Evolutionary conservation across 2,888 invertebrate species (phyloP), one percentile per base, ranked within the genome.

Genomic region (Perizoma affinitatum): DNA sequence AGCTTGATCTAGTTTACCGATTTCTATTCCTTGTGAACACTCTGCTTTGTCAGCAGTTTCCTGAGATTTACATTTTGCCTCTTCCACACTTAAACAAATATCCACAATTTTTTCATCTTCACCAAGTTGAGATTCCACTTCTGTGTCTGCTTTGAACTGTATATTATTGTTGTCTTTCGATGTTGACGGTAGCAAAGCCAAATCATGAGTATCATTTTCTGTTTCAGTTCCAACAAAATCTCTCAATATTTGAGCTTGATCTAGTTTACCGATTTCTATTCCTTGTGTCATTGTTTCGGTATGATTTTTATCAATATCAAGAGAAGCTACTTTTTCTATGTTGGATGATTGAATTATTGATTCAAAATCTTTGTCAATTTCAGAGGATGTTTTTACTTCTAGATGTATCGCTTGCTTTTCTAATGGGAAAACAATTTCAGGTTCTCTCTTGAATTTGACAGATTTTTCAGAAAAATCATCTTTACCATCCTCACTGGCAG

Each of bases 341-440:
- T 35, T 7, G n/a, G 40, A 11, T 44, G n/a, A 9, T n/a, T 33
- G n/a, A 5, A 8, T 7, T 8, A 40, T 40, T 7, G 9, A 6
- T 40, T 42, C 42, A 5, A 42, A 0, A 1, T 54, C 11, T 11
- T 46, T 4, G 0, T 50, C 4, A 8, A 9, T 7, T 42, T 50
- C 43, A 10, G 40, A 54, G 5, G 40, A 4, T 7, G 5, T 34
- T 35, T 42, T 36, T 4, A n/a, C 22, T 36, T 54, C 54, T 6
- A 35, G n/a, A 50, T 9, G 6, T 10, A 6, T n/a, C 9, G 43
- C 22, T 38, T 44, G 49, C 49, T 56, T 49, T 56, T 49, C 36
- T 8, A 48, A 22, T n/a, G 49, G 43, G 1, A 49, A 2, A 4
- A 11, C 7, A 9, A 45, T 7, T 44, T 49, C 50, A 35, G 34